Evolutionary conservation across 2,797 vertebrate genomes (phyloP).

Genomic region (Acrocephalus scirpaceus): DNA sequence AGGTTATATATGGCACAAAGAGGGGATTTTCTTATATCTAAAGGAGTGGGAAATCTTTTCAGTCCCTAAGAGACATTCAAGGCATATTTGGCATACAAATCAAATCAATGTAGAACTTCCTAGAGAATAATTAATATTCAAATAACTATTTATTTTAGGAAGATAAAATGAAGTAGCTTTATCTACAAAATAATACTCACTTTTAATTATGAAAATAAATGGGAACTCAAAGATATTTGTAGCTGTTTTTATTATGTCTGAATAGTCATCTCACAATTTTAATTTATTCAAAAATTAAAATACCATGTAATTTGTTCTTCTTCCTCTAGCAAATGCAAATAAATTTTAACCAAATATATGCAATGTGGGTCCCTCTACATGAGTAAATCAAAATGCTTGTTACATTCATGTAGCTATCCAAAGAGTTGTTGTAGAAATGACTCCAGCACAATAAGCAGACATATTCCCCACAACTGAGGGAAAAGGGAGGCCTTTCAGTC

Average conservation of each 20-base stretch:
- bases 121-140: constrained; percentile 1
- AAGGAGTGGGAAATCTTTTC: neutral
- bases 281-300: constrained; percentile 26
- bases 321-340: constrained; percentile 28
- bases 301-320: neutral
- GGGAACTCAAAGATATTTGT: neutral
- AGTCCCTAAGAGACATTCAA: neutral
- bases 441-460: neutral
- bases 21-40: neutral
- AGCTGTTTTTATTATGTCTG: neutral
- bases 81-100: constrained; percentile 2
- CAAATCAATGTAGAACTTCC: constrained; percentile 17
- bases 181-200: neutral
- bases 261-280: neutral
- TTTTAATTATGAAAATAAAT: constrained; percentile 36
- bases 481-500: neutral
- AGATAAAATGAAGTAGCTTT: constrained; percentile 16
- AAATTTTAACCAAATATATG: neutral
- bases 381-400: constrained; percentile 7
- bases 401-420: neutral
- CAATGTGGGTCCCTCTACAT: neutral
- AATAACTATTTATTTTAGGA: neutral
- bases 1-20: neutral
- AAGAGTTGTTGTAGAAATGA: neutral
- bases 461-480: neutral